phyloP scores from a whole-genome alignment of 2,113 vertebrate species.

The Psittacula cyanocephala region DNA sequence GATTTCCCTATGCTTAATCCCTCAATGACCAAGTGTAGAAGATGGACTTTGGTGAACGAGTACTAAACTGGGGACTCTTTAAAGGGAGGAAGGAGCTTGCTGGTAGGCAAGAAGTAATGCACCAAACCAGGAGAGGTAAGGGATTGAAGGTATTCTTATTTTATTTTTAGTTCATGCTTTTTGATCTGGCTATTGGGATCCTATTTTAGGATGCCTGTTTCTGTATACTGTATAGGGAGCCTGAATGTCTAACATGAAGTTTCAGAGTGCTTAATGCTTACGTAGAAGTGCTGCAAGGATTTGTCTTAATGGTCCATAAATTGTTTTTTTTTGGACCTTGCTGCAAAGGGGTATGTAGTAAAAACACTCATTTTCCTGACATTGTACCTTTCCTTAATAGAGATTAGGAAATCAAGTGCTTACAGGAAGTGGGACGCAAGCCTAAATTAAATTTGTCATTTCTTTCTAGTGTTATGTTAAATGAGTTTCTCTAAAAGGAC shows the following conservation, averaged over 20 bases:
- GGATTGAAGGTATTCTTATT: background rate
- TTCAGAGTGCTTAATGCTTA: background rate
- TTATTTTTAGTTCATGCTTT: background rate
- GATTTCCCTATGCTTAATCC: background rate
- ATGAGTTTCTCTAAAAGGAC: background rate
- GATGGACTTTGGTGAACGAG: background rate
- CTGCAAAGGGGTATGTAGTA: background rate
- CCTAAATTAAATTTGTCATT: background rate
- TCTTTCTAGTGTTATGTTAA: slow-evolving; percentile 4
- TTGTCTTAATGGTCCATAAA: background rate
- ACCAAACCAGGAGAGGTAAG: background rate
- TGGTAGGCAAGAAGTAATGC: background rate
- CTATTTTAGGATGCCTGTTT: background rate
- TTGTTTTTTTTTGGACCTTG: background rate
- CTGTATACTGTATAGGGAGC: background rate
- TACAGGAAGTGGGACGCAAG: slow-evolving; percentile 16
- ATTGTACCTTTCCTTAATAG: background rate
- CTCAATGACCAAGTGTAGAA: fast-evolving
- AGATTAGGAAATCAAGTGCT: background rate
- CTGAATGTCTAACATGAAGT: background rate
- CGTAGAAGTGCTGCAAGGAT: background rate
- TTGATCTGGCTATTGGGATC: background rate
- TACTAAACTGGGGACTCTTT: background rate
- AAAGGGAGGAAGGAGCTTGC: background rate
- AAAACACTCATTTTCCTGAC: background rate